Conservation (phyloP, 1,140 invertebrate genomes). For the Atopsyche davidsoni region DNA sequence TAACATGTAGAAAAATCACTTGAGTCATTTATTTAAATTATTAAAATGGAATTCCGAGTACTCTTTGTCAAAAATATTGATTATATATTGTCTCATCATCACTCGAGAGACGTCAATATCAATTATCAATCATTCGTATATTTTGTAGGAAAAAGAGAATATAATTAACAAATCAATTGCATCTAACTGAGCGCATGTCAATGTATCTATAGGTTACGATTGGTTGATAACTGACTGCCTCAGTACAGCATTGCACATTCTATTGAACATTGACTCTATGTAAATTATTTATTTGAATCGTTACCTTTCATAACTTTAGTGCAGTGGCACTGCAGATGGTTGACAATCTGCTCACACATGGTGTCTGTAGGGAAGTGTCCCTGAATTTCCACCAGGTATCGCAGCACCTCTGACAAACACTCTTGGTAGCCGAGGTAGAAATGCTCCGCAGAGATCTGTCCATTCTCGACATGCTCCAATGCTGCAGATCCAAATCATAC, state of each 20-base stretch:
- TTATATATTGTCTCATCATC: too few relatives aligned
- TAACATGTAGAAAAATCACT: too few relatives aligned
- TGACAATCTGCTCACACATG: conserved; percentile 72
- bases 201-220: too few relatives aligned
- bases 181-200: too few relatives aligned
- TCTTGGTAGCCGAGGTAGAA: conserved; percentile 82
- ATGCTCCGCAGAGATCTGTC: conserved; percentile 48
- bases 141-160: too few relatives aligned
- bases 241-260: neutral
- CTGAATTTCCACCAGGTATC: conserved; percentile 83
- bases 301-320: conserved; percentile 58
- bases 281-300: conserved; percentile 22
- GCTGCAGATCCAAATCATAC: conserved; percentile 35
- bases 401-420: conserved; percentile 81
- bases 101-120: too few relatives aligned
- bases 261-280: neutral
- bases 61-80: too few relatives aligned
- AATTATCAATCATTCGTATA: too few relatives aligned
- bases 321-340: conserved; percentile 79
- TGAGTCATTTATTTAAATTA: too few relatives aligned
- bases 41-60: too few relatives aligned
- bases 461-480: conserved; percentile 42
- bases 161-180: neutral
- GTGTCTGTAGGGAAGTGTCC: conserved; percentile 71
- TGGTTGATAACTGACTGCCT: too few relatives aligned